A percentile compares a stretch with the other conserved stretches of the same genome.
phyloP scores from a whole-genome alignment of 2,888 invertebrate species.

The Cheilosia grossa region DNA sequence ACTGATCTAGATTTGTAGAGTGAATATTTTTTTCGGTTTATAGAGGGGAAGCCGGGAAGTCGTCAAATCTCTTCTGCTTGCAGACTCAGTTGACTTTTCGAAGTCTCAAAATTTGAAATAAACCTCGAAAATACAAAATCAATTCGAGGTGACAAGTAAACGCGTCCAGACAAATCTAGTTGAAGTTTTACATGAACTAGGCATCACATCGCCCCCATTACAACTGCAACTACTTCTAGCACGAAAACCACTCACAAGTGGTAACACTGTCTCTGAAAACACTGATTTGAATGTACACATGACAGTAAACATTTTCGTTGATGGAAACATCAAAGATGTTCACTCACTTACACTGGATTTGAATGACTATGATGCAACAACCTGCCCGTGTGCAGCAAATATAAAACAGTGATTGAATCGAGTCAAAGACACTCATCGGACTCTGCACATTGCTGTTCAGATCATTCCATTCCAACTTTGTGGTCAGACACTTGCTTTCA shows the following conservation, averaged over 20 bases:
- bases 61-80: too few relatives aligned
- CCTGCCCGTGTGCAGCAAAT: background rate
- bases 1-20: too few relatives aligned
- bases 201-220: too few relatives aligned
- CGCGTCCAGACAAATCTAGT: too few relatives aligned
- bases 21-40: too few relatives aligned
- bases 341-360: background rate
- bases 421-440: constrained; percentile 28
- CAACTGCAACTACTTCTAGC: too few relatives aligned
- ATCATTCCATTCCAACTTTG: constrained; percentile 19
- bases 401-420: constrained; percentile 14
- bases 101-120: too few relatives aligned
- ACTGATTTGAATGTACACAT: background rate
- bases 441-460: background rate
- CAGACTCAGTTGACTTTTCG: too few relatives aligned
- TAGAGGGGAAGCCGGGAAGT: too few relatives aligned
- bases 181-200: too few relatives aligned
- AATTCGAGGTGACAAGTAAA: too few relatives aligned
- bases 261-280: background rate
- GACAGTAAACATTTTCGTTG: constrained; percentile 15
- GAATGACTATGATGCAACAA: constrained; percentile 2
- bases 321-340: constrained; percentile 32
- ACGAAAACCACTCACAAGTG: background rate
- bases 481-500: constrained; percentile 28
- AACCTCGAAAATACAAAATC: too few relatives aligned